These are phyloP conservation scores for Sebastes taczanowskii DNA, from an alignment of 2,797 vertebrate genomes.

Conservation along the genomic window DNA sequence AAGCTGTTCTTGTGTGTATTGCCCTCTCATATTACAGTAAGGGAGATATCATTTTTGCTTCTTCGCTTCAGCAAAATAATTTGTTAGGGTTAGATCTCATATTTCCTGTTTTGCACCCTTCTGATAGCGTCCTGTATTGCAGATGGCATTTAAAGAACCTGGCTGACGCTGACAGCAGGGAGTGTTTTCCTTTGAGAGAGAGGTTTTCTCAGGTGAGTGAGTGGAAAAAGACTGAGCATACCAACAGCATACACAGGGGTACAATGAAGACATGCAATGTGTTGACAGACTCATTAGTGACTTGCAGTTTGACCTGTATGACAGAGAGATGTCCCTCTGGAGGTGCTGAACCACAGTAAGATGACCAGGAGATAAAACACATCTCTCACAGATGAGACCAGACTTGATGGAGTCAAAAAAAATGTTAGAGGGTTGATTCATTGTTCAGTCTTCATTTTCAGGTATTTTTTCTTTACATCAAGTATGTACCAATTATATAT, in stretches of 20 bases:
- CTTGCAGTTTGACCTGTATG: not conserved
- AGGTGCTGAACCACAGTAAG: not conserved
- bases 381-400: not conserved
- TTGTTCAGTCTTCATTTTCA: not conserved
- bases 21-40: not conserved
- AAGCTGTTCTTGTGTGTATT: not conserved
- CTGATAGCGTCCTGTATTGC: not conserved
- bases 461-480: not conserved
- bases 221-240: slow-evolving; percentile 45
- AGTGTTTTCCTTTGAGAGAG: not conserved
- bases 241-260: not conserved
- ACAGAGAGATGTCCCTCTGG: not conserved
- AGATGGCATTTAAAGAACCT: slow-evolving; percentile 21
- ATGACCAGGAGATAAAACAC: not conserved
- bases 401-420: not conserved
- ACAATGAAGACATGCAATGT: not conserved
- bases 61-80: not conserved
- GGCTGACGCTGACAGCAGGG: not conserved
- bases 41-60: not conserved
- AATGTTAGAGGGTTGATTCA: not conserved
- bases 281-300: not conserved
- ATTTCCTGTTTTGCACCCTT: not conserved
- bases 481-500: not conserved
- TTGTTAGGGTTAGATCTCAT: not conserved
- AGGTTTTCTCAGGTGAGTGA: slow-evolving; percentile 50